A percentile compares a stretch with the other conserved stretches of the same genome.
phyloP scores from a whole-genome alignment of 37 sponge, comb jelly and placozoan species.

The Axinella damicornis region DNA sequence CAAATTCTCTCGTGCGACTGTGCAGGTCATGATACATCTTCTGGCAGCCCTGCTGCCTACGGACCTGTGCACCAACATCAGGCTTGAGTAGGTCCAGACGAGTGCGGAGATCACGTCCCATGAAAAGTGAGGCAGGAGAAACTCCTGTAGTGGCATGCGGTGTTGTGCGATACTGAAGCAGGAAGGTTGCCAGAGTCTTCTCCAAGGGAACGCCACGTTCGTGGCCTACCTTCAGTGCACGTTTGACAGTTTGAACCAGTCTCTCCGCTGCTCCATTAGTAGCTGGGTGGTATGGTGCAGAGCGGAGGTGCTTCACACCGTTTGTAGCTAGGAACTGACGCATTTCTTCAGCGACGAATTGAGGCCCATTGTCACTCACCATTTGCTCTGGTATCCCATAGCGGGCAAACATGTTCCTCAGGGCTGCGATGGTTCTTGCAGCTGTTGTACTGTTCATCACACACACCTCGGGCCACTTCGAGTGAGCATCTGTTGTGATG shows the following conservation, averaged over 20 bases:
- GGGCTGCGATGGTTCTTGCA: conserved; percentile 33
- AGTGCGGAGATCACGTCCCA: conserved; percentile 15
- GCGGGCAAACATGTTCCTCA: conserved; percentile 37
- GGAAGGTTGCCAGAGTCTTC: conserved; percentile 8
- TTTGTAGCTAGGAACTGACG: conserved; percentile 13
- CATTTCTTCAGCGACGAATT: conserved; percentile 51
- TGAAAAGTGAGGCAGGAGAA: conserved; percentile 8
- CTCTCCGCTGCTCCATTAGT: conserved; percentile 58
- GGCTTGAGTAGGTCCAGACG: conserved; percentile 14
- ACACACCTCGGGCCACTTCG: conserved; percentile 67
- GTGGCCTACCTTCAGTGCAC: conserved; percentile 15
- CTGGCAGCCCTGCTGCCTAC: conserved; percentile 9
- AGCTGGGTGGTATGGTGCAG: conserved; percentile 51
- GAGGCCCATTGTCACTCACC: conserved; percentile 64
- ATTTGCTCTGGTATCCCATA: conserved; percentile 54
- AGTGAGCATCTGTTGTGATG: conserved; percentile 29
- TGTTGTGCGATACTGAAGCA: conserved; percentile 21
- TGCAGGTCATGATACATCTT: conserved; percentile 18
- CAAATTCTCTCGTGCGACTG: background rate
- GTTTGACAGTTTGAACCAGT: conserved; percentile 54
- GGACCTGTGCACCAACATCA: background rate
- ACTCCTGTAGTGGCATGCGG: conserved; percentile 40
- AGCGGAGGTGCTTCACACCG: conserved; percentile 49
- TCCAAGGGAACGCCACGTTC: conserved; percentile 1
- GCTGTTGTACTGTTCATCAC: conserved; percentile 40